A percentile compares a stretch with the other conserved stretches of the same genome.
Conservation (phyloP, 2,113 vertebrate species). For the Equus przewalskii region DNA sequence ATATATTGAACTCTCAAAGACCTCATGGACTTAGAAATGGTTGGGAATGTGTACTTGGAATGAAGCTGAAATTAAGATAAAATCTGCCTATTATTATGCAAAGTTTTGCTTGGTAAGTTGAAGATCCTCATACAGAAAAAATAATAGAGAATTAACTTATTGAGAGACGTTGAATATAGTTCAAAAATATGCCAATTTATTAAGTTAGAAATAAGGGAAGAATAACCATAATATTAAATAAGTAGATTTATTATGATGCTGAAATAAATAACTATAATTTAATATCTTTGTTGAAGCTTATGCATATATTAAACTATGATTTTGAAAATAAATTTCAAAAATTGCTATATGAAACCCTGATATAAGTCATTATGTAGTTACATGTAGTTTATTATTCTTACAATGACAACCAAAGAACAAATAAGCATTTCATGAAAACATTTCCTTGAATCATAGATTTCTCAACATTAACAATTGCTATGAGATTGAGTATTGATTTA, state of each 20-base stretch:
- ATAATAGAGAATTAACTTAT: background rate
- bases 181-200: background rate
- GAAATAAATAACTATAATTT: background rate
- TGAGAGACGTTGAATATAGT: background rate
- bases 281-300: background rate
- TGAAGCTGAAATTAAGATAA: constrained; percentile 23
- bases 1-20: background rate
- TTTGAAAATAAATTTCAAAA: constrained; percentile 48
- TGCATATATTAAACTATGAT: background rate
- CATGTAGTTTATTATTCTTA: background rate
- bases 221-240: background rate
- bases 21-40: constrained; percentile 9
- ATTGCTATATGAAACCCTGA: background rate
- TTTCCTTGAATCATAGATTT: constrained; percentile 10
- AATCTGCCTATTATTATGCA: background rate
- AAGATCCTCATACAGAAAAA: background rate
- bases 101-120: background rate
- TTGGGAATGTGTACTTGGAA: constrained; percentile 3
- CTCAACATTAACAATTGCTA: background rate
- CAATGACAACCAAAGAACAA: background rate
- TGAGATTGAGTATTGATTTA: background rate
- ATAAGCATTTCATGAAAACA: background rate
- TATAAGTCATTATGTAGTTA: background rate
- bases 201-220: background rate
- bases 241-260: background rate